Base-by-base conservation (phyloP, 2,888 invertebrate species). In the Peribatodes rhomboidaria region DNA sequence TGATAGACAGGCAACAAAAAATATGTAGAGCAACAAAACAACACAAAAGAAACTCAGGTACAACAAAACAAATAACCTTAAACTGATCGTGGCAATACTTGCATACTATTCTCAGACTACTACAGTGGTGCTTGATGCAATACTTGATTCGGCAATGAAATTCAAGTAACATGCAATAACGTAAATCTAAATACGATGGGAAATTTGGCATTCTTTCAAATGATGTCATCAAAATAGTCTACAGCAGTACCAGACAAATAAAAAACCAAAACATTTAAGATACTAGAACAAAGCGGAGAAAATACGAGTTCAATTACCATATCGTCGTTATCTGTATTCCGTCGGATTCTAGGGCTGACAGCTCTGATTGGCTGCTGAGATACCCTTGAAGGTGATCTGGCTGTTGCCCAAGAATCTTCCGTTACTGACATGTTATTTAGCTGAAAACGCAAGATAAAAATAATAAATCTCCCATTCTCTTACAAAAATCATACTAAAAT, bases 341-440 rank as follows among this genome's bases (percentile, higher is more conserved):
- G 83, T 73, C 94, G 85, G 50, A 94, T 82, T 77, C 94, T 85
- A 39, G 94, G 94, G 73, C 93, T 94, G 3, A 94, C 94, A 67
- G 93, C 94, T 73, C 92, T 85, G 6, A 94, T 89, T 2, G 90
- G 94, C 74, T 94, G 94, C 73, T 93, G 92, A 54, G 88, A 86
- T 55, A 83, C 86, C 74, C 93, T 83, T 6, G 92, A 90, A 16
- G 94, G 93, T 11, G 93, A 93, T 75, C 91, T 84, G 46, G 82
- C 78, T 42, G 78, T 82, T 55, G 86, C 78, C 93, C 93, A 93
- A 33, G 88, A 79, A 41, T 93, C 93, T 70, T 93, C 93, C 11
- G 84, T 82, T 49, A 78, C 61, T 64, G 72, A 78, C 62, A 86
- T 69, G 33, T 89, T 69, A 37, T 89, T 79, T 74, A 93, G 74